Evolutionary conservation across 92 coral and sea anemone species (phyloP).

Genomic region (Bergia puertoricense): DNA sequence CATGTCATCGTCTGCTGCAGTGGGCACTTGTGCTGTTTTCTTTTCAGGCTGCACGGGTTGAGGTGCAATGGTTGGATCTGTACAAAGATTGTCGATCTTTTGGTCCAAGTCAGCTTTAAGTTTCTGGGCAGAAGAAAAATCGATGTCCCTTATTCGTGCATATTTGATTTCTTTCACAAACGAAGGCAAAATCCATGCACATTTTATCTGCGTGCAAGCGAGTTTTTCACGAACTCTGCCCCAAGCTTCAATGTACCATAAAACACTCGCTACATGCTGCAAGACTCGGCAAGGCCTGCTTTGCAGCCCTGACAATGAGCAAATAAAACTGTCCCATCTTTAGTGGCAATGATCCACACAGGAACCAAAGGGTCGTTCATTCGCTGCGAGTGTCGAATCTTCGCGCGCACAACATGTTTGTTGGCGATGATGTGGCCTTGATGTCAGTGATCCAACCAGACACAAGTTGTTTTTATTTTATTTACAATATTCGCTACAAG

Average conservation of each 20-base stretch:
- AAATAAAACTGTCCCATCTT: slow-evolving; percentile 40
- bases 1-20: slow-evolving; percentile 35
- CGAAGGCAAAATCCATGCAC: slow-evolving; percentile 44
- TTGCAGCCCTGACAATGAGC: slow-evolving; percentile 49
- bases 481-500: too few relatives aligned
- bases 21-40: slow-evolving; percentile 4
- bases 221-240: slow-evolving; percentile 32
- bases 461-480: background rate
- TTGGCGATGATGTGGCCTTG: slow-evolving; percentile 43
- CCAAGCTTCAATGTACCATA: slow-evolving; percentile 46
- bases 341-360: slow-evolving; percentile 39
- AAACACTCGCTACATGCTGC: slow-evolving; percentile 46
- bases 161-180: slow-evolving; percentile 40
- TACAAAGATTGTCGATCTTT: background rate
- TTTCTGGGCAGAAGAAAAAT: slow-evolving; percentile 39
- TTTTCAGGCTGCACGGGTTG: slow-evolving; percentile 18
- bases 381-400: slow-evolving; percentile 5
- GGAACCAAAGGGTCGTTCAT: slow-evolving; percentile 52
- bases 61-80: slow-evolving; percentile 4
- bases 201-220: slow-evolving; percentile 46
- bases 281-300: slow-evolving; percentile 54
- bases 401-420: slow-evolving; percentile 44
- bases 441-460: slow-evolving; percentile 47
- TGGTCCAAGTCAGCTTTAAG: slow-evolving; percentile 21
- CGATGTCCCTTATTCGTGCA: slow-evolving; percentile 29